Evolutionary conservation across 2,113 vertebrate genomes (phyloP).

Genomic region (Pollimyrus isidori): DNA sequence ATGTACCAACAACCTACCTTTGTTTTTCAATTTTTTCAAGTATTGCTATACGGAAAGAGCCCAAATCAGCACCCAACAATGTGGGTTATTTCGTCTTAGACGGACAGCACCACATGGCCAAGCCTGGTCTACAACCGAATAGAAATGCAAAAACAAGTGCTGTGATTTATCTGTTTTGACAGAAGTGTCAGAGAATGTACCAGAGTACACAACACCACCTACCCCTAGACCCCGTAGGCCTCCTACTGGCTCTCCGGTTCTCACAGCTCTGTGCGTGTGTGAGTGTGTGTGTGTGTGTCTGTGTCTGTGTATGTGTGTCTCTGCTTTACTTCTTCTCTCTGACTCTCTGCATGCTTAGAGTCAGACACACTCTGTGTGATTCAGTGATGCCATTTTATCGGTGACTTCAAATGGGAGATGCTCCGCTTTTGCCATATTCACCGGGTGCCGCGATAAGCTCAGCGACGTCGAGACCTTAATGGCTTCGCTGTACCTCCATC

Average conservation of each 20-base stretch:
- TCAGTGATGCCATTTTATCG: background rate
- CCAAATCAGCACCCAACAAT: background rate
- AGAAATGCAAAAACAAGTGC: background rate
- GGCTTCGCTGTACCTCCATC: background rate
- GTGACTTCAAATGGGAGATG: background rate
- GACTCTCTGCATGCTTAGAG: background rate
- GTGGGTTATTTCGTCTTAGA: background rate
- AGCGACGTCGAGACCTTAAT: background rate
- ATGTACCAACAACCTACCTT: background rate
- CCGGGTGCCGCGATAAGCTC: slow-evolving; percentile 6
- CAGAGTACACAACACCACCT: background rate
- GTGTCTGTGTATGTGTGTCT: background rate
- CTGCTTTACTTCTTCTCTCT: background rate
- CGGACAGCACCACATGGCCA: background rate
- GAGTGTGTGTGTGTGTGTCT: background rate
- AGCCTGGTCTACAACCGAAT: background rate
- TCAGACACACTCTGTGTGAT: background rate
- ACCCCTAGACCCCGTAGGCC: too few species aligned
- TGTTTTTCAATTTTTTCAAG: background rate
- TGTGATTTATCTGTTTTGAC: background rate
- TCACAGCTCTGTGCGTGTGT: background rate
- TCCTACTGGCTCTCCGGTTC: background rate
- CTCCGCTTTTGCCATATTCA: background rate
- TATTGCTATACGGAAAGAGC: background rate
- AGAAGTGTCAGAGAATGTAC: background rate